Evolutionary conservation across 2,888 invertebrate species (phyloP), one percentile per base, ranked within the genome.

Genomic region (Euzophera pinguis): DNA sequence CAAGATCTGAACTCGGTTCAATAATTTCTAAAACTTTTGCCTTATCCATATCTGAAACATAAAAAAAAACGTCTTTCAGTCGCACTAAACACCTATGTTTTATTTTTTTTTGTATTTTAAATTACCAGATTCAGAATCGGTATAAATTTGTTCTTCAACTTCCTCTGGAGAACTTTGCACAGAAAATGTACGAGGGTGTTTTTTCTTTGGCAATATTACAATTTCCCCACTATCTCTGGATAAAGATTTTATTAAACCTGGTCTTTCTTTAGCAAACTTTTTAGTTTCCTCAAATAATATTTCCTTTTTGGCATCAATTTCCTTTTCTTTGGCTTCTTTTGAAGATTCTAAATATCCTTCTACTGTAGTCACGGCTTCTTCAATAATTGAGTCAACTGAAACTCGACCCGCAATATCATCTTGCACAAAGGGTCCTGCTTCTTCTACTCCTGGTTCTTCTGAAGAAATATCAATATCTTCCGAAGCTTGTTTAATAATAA

Each of bases 121-220:
- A 9, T 3, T 32, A 91, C 91, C 91, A 57, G 91, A 91, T 78
- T 91, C 91, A 3, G 91, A 90, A 65, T 91, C 91, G 34, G 91
- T 90, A 52, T 90, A 91, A 57, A 91, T 90, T 58, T 91, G 90
- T 64, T 91, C 91, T 67, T 91, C 91, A 17, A 91, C 83, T 79
- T 91, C 91, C 54, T 91, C 91, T 0, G 91, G 91, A 10, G 91
- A 91, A 64, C 91, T 91, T 67, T 91, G 91, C 2, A 91, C 91
- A 1, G 91, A 91, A 54, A 90, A 91, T 12, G 90, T 90, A 57
- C 90, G 73, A 1, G 80, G 65, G 37, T 89, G 89, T 66, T 90
- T 90, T 66, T 90, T 90, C 60, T 90, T 90, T 1, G 90, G 90
- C 79, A 90, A 79, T 10, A 90, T 90, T 3, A 83, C 73, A 53